Base-by-base conservation (phyloP, 2,113 vertebrate species). In the Ia io region DNA sequence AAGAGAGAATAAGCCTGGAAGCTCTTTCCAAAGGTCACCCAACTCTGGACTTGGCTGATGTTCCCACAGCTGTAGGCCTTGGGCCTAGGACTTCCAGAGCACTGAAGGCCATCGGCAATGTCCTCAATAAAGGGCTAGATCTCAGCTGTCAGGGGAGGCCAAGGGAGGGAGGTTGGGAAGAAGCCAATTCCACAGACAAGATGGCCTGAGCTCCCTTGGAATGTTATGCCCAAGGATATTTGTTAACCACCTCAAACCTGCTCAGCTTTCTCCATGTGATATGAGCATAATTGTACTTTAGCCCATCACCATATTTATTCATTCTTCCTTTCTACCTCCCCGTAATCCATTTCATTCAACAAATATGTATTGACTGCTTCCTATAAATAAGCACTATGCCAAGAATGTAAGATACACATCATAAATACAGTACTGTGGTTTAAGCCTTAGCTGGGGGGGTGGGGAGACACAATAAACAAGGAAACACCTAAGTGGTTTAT, bases 11-110 rank as follows among this genome's bases (percentile, higher is more conserved):
- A 83, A 84, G 90, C 42, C 90, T 95, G 85, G 73, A 90, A 88
- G 37, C 93, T 93, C 74, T 92, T 95, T 91, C 22, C 70, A 96
- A 97, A 97, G 95, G 96, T 96, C 90, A 88, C 25, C 16, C 11
- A 28, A 14, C 71, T 79, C 37, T 14, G 30, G 86, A 32, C 42
- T 44, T 30, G 7, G n/a, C 47, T 71, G 73, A 70, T 70, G 59
- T 2, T 13, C 56, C 28, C 17, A 32, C n/a, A 93, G 90, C 87
- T 92, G 44, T 28, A 73, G 73, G 63, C 63, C 78, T 88, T 82
- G 32, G 83, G 9, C 42, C 42, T 30, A 71, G 77, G 42, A 71
- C 77, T 74, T 84, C 2, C 44, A 61, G 90, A 92, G 20, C 6
- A 20, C 37, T 30, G 9, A 82, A 63, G 76, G 42, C n/a, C 84